Percentiles rank a stretch among this genome's conserved stretches.
Evolutionary conservation across 2,888 invertebrate species (phyloP).

Genomic region (Nemotelus nigrinus): DNA sequence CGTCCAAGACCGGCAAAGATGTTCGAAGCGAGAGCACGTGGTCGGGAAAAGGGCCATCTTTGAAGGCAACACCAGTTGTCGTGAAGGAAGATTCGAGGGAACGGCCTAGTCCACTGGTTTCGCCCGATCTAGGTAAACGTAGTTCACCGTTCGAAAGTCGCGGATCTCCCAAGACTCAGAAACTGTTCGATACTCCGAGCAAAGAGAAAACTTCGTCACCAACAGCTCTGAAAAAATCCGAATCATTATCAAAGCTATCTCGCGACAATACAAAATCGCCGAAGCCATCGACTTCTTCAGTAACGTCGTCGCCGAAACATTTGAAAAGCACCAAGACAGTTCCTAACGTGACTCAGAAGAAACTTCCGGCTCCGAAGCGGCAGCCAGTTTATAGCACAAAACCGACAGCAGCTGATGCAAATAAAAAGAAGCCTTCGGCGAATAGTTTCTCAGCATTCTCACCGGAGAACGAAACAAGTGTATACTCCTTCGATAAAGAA

Average conservation of each 20-base stretch:
- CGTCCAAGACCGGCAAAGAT: constrained; percentile 59
- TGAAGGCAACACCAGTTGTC: constrained; percentile 63
- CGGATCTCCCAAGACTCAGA: constrained; percentile 20
- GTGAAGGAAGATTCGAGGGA: constrained; percentile 54
- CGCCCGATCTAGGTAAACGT: constrained; percentile 17
- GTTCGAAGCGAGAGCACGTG: constrained; percentile 62
- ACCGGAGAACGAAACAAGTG: constrained; percentile 75
- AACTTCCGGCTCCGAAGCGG: constrained; percentile 54
- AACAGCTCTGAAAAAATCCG: constrained; percentile 27
- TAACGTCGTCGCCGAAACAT: constrained; percentile 49
- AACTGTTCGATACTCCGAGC: neutral
- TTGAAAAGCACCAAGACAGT: constrained; percentile 47
- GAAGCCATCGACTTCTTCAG: constrained; percentile 51
- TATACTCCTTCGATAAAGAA: constrained; percentile 78
- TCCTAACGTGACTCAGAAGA: constrained; percentile 49
- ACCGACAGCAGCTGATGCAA: constrained; percentile 66
- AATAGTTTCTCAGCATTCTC: constrained; percentile 68
- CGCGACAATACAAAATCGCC: constrained; percentile 58
- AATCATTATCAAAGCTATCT: constrained; percentile 20
- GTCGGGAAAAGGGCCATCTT: constrained; percentile 64
- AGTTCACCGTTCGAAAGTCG: constrained; percentile 44
- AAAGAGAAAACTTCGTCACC: constrained; percentile 21
- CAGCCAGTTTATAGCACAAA: constrained; percentile 70
- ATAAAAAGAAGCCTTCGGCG: constrained; percentile 51
- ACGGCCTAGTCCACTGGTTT: constrained; percentile 7